Conservation (phyloP, 35 echinoderm and acorn worm species). For the Heliocidaris erythrogramma region DNA sequence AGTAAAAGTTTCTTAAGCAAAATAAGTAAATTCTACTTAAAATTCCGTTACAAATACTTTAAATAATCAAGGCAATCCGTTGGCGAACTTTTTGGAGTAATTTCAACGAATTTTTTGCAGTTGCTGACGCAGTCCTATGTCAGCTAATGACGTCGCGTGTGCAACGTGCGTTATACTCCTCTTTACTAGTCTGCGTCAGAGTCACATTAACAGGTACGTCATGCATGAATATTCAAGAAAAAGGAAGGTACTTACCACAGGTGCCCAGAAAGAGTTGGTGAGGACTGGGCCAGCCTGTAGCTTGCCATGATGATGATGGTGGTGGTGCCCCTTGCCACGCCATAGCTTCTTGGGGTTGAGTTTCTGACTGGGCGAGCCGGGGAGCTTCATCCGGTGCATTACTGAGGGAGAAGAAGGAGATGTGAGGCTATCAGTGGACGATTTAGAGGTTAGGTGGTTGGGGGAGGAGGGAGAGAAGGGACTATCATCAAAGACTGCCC, state of each 20-base stretch:
- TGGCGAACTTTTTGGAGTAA: too few species aligned
- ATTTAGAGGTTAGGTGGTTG: not conserved
- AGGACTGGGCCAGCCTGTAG: constrained; percentile 23
- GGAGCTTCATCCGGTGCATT: constrained; percentile 50
- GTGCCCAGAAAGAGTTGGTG: constrained; percentile 38
- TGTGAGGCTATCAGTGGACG: constrained; percentile 10
- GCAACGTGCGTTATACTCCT: too few species aligned
- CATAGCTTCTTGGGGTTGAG: constrained; percentile 49
- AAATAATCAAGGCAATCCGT: too few species aligned
- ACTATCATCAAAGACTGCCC: not conserved
- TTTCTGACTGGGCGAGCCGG: constrained; percentile 52
- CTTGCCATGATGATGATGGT: constrained; percentile 28
- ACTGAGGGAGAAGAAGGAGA: constrained; percentile 48
- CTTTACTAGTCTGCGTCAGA: too few species aligned
- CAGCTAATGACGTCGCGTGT: not conserved
- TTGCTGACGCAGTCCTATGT: not conserved
- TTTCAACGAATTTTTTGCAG: too few species aligned
- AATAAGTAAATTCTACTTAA: too few species aligned
- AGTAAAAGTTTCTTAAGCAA: too few species aligned
- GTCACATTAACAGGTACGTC: not conserved
- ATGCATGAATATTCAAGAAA: not conserved
- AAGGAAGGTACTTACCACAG: constrained; percentile 23
- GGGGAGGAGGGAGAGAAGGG: not conserved
- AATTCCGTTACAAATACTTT: too few species aligned
- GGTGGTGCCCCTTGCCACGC: constrained; percentile 45